Percentiles rank a stretch among this genome's conserved stretches.
Evolutionary conservation across 2,888 invertebrate genomes (phyloP).

Genomic region (Herminia tarsipennalis): DNA sequence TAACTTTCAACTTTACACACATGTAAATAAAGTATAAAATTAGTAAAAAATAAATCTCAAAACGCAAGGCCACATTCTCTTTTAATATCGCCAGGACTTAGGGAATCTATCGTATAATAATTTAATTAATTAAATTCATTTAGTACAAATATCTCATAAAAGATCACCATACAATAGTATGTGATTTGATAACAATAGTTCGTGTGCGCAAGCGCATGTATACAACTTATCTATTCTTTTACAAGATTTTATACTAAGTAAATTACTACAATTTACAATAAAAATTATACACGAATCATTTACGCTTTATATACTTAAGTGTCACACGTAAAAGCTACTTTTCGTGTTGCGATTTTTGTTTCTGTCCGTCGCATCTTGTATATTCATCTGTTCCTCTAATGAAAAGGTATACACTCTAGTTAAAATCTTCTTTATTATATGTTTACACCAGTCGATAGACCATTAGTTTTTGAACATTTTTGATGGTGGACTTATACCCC

Average conservation of each 20-base stretch:
- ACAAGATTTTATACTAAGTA: constrained; percentile 19
- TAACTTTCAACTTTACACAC: constrained; percentile 21
- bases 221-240: constrained; percentile 4
- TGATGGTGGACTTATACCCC: too few species aligned
- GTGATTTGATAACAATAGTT: neutral
- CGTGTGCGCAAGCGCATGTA: neutral
- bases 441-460: too few species aligned
- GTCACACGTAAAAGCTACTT: neutral
- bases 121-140: constrained; percentile 11
- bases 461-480: too few species aligned
- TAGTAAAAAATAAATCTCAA: constrained; percentile 21
- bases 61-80: constrained; percentile 38
- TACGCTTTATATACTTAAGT: neutral
- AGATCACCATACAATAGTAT: constrained; percentile 11
- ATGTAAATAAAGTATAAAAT: constrained; percentile 33
- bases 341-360: neutral
- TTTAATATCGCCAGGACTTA: constrained; percentile 41
- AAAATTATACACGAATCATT: constrained; percentile 5
- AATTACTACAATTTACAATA: constrained; percentile 14
- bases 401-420: too few species aligned
- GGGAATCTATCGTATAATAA: constrained; percentile 19
- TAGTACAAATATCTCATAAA: constrained; percentile 18
- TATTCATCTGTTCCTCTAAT: too few species aligned
- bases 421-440: too few species aligned
- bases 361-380: too few species aligned